Percentiles rank a stretch among this genome's conserved stretches.
phyloP scores from a whole-genome alignment of 2,888 invertebrate genomes.

The Microplitis deprimator region DNA sequence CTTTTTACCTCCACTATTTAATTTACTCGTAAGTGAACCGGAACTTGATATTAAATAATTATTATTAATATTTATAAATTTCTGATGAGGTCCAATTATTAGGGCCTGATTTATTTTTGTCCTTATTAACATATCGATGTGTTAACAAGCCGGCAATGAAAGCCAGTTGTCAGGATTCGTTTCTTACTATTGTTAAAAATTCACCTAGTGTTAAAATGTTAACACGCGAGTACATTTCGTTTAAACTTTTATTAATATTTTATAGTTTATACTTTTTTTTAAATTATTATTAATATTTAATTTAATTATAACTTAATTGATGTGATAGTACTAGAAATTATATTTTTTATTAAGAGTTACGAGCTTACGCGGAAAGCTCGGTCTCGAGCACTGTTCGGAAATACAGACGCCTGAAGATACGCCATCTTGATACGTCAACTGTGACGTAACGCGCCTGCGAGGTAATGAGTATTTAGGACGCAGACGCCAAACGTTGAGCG shows the following conservation, averaged over 20 bases:
- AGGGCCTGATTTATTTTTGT: conserved; percentile 3
- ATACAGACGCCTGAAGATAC: conserved; percentile 70
- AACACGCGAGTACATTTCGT: not conserved
- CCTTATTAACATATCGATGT: conserved; percentile 17
- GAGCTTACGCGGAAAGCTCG: conserved; percentile 67
- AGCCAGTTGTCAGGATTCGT: not conserved
- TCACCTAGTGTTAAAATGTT: not conserved
- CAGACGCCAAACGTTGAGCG: conserved; percentile 41
- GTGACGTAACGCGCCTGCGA: conserved; percentile 61
- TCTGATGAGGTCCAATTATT: not conserved
- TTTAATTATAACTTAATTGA: not conserved
- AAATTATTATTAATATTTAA: not conserved
- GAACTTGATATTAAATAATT: not conserved
- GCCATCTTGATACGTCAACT: conserved; percentile 68
- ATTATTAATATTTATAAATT: not conserved
- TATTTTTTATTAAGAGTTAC: conserved; percentile 44
- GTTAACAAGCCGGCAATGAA: not conserved
- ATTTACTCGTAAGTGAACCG: not conserved
- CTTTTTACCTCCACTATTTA: not conserved
- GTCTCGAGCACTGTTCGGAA: conserved; percentile 66
- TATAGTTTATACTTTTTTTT: not conserved
- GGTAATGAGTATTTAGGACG: conserved; percentile 29
- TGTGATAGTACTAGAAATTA: conserved; percentile 2
- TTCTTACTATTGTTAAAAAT: not conserved
- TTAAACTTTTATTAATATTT: not conserved